Percentiles rank a stretch among this genome's conserved stretches.
phyloP scores from a whole-genome alignment of 2,888 invertebrate species.

The Baccha elongata region DNA sequence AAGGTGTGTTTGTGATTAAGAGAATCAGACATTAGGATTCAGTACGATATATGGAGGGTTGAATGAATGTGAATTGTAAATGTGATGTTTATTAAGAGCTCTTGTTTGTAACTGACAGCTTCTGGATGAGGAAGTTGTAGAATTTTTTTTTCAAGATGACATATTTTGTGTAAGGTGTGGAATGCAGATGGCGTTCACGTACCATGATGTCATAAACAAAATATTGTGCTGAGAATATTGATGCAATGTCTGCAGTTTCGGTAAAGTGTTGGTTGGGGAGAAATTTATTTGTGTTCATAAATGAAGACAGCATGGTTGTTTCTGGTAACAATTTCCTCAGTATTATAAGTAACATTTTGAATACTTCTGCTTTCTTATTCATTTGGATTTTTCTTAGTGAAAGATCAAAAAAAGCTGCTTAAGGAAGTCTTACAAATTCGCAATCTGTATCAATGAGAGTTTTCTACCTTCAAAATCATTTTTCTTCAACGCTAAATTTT shows the following conservation, averaged over 20 bases:
- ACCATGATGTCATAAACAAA: constrained; percentile 20
- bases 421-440: too few species aligned
- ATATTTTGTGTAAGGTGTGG: not conserved
- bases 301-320: too few species aligned
- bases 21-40: not conserved
- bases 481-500: too few species aligned
- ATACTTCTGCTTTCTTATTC: too few species aligned
- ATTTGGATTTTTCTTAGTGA: too few species aligned
- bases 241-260: constrained; percentile 7
- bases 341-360: too few species aligned
- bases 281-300: too few species aligned
- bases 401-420: too few species aligned
- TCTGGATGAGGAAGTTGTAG: constrained; percentile 14
- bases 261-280: too few species aligned
- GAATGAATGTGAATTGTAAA: constrained; percentile 37
- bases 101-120: constrained; percentile 68
- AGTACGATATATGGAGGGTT: constrained; percentile 53
- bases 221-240: constrained; percentile 22
- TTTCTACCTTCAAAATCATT: too few species aligned
- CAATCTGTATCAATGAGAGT: too few species aligned
- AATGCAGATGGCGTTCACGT: constrained; percentile 19
- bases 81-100: constrained; percentile 66
- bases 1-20: constrained; percentile 1
- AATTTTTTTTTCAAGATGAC: constrained; percentile 1
- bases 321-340: too few species aligned